phyloP scores from a whole-genome alignment of 1,140 invertebrate species.

The Penaeus chinensis region DNA sequence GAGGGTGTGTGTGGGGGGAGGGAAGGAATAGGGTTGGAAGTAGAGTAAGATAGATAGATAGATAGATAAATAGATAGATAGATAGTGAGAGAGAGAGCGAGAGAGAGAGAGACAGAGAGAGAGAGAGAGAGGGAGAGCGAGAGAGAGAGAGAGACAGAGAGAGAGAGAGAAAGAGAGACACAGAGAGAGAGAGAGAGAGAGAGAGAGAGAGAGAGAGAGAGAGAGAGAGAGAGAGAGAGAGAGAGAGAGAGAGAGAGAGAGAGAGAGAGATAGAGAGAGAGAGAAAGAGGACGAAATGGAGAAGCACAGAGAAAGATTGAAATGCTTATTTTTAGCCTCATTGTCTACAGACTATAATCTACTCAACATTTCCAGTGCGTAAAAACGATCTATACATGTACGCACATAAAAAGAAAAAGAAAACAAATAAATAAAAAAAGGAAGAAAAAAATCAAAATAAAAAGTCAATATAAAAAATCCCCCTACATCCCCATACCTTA shows the following conservation, averaged over 20 bases:
- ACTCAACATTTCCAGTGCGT: too few relatives aligned
- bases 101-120: background rate
- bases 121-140: background rate
- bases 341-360: too few relatives aligned
- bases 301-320: too few relatives aligned
- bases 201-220: too few relatives aligned
- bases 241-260: background rate
- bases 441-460: background rate
- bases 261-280: too few relatives aligned
- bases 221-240: background rate
- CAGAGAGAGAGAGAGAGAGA: background rate
- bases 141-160: too few relatives aligned
- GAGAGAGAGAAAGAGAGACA: too few relatives aligned
- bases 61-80: slow-evolving; percentile 65
- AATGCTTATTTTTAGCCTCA: too few relatives aligned
- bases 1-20: slow-evolving; percentile 79
- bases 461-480: background rate
- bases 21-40: slow-evolving; percentile 78
- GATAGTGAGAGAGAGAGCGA: background rate
- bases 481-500: too few relatives aligned
- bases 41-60: slow-evolving; percentile 51
- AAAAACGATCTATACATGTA: too few relatives aligned
- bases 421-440: background rate
- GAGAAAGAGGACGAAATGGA: too few relatives aligned
- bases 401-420: too few relatives aligned